Percentiles rank a stretch among this genome's conserved stretches.
phyloP scores from a whole-genome alignment of 2,888 invertebrate genomes.

The Meandrusa payeni region DNA sequence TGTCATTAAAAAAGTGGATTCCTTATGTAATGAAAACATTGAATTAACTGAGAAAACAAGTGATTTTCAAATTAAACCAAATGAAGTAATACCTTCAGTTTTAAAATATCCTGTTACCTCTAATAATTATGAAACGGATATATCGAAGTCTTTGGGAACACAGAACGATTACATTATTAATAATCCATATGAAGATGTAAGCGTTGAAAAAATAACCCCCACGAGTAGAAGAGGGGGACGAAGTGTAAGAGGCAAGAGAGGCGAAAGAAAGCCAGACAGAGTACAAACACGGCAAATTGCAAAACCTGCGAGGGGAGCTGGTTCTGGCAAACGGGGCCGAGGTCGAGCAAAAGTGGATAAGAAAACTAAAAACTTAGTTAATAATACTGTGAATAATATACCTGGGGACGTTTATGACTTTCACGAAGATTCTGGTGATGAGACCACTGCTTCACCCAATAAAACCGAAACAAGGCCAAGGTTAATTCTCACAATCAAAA shows the following conservation, averaged over 20 bases:
- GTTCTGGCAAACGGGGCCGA: constrained; percentile 67
- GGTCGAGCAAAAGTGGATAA: constrained; percentile 77
- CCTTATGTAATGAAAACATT: constrained; percentile 76
- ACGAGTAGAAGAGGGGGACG: constrained; percentile 65
- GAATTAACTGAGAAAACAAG: constrained; percentile 42
- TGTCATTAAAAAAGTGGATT: constrained; percentile 89
- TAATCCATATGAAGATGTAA: constrained; percentile 34
- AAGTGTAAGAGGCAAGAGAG: constrained; percentile 62
- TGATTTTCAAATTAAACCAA: constrained; percentile 23
- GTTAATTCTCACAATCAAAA: constrained; percentile 90
- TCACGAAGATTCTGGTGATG: constrained; percentile 93
- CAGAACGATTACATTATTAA: constrained; percentile 34
- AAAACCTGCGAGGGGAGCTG: constrained; percentile 57
- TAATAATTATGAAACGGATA: constrained; percentile 16
- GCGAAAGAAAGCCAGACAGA: constrained; percentile 58
- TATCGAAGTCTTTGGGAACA: constrained; percentile 30
- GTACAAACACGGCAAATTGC: constrained; percentile 72
- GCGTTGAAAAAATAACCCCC: constrained; percentile 36
- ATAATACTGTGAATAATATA: constrained; percentile 79
- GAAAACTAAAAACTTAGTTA: constrained; percentile 66
- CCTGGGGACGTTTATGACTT: constrained; percentile 94
- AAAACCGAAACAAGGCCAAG: constrained; percentile 84
- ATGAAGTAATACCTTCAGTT: constrained; percentile 22
- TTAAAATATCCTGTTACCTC: constrained; percentile 17
- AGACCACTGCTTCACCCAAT: constrained; percentile 69